Conservation (phyloP, 2,797 vertebrate species). For the Clarias platycephalus region DNA sequence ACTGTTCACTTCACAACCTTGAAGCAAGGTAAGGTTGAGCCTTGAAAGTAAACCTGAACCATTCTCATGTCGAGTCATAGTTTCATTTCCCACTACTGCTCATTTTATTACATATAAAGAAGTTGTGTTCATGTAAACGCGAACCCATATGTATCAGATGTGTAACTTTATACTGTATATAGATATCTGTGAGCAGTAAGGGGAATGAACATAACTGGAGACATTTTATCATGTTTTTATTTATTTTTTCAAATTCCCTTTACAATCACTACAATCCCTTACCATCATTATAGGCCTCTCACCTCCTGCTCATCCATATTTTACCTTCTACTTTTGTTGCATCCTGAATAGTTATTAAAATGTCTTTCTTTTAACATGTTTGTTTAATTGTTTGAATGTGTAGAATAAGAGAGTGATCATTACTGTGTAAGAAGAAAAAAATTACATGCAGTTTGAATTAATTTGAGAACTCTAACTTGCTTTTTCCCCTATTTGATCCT, state of each 20-base stretch:
- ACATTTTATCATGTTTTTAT: slow-evolving; percentile 38
- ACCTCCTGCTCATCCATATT: slow-evolving; percentile 38
- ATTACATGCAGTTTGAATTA: slow-evolving; percentile 4
- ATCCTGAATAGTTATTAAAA: background rate
- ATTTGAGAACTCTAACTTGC: slow-evolving; percentile 43
- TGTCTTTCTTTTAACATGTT: background rate
- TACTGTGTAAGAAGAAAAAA: background rate
- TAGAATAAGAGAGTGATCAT: background rate
- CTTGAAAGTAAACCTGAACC: slow-evolving; percentile 50
- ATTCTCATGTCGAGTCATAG: background rate
- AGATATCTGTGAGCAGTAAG: slow-evolving; percentile 15
- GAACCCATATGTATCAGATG: slow-evolving; percentile 18
- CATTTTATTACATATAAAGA: slow-evolving; percentile 15
- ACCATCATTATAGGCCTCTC: slow-evolving; percentile 44
- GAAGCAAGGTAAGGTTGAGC: slow-evolving; percentile 61
- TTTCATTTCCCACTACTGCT: background rate
- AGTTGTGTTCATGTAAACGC: background rate
- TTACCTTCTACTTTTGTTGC: background rate
- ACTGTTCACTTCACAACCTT: slow-evolving; percentile 63
- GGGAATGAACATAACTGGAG: slow-evolving; percentile 35
- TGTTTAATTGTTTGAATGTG: background rate
- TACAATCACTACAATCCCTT: slow-evolving; percentile 17
- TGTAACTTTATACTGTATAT: slow-evolving; percentile 24
- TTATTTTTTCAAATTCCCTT: background rate
- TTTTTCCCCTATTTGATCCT: slow-evolving; percentile 52